Conservation (phyloP, 2,113 vertebrate genomes). For the Prolemur simus region DNA sequence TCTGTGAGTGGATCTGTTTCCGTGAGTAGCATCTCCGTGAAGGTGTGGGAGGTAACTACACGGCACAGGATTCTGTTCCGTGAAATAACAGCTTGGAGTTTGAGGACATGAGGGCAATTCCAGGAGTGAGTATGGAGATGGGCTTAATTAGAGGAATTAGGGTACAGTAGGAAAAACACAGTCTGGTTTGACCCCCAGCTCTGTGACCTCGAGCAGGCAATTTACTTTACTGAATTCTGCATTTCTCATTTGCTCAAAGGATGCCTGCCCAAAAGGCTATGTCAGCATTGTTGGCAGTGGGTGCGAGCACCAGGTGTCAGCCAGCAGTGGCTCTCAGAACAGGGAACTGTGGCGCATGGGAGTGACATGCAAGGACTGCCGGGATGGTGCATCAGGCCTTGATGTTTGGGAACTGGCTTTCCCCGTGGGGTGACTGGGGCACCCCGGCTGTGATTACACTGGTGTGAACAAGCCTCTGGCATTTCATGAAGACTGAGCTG, state of each 20-base stretch:
- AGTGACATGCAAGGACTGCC: neutral
- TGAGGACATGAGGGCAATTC: neutral
- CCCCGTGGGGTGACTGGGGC: accelerated
- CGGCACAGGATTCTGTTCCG: neutral
- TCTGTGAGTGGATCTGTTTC: neutral
- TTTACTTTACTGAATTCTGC: neutral
- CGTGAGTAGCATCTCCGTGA: neutral
- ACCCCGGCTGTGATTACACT: neutral
- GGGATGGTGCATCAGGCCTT: neutral
- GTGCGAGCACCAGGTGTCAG: too few species aligned
- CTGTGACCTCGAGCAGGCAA: neutral
- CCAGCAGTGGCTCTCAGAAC: accelerated
- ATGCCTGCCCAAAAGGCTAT: neutral
- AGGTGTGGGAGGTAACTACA: neutral
- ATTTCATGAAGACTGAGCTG: neutral
- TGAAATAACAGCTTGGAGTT: neutral
- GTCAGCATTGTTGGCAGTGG: neutral
- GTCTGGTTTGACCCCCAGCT: neutral
- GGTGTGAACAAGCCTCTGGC: neutral
- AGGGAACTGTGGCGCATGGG: accelerated
- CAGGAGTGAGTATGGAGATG: neutral
- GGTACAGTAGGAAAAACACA: neutral
- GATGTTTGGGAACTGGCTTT: neutral
- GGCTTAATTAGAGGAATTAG: neutral
- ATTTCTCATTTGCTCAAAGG: neutral